Base-by-base conservation (phyloP, 2,888 invertebrate species). In the Unio delphinus region DNA sequence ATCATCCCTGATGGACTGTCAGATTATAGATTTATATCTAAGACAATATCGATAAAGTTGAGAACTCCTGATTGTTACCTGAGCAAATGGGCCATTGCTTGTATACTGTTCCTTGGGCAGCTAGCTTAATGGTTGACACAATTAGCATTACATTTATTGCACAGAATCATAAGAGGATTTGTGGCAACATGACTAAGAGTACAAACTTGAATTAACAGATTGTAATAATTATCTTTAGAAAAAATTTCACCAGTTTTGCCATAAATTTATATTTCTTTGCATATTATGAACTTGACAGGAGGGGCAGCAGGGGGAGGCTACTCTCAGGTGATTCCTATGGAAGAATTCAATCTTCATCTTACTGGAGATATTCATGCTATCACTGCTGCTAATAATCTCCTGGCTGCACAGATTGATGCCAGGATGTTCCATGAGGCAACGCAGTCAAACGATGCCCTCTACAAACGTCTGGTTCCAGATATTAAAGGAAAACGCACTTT, bases 221-320 rank as follows among this genome's bases (percentile, higher is more conserved):
- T 45, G 8, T 45, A 58, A 23, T 58, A n/a, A 58, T 58, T 58
- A 58, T 58, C 26, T 26, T 23, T 58, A 7, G 7, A 58, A 7
- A 23, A 62, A 23, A 30, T 63, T 55, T 62, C 66, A 6, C 30
- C 61, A 20, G 8, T 45, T 45, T 45, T 45, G 34, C 34, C 11
- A 8, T 45, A 7, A 45, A 45, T 8, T 45, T 45, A 45, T 45
- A 8, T 45, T 7, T 30, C 30, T 45, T 45, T 45, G 34, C 34
- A 45, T 45, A 45, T 45, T 45, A 11, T 11, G 11, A 45, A 58
- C 8, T 58, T 61, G 34, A n/a, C 65, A 93, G 94, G 97, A 65
- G 99, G 99, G 45, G 99, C 99, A 2, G 99, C 99, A 11, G 99
- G 99, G 3, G 99, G 99, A 26, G 99, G 99, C 4, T 99, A 98